A percentile compares a stretch with the other conserved stretches of the same genome.
phyloP scores from a whole-genome alignment of 2,888 invertebrate genomes.

The Elegia similella region DNA sequence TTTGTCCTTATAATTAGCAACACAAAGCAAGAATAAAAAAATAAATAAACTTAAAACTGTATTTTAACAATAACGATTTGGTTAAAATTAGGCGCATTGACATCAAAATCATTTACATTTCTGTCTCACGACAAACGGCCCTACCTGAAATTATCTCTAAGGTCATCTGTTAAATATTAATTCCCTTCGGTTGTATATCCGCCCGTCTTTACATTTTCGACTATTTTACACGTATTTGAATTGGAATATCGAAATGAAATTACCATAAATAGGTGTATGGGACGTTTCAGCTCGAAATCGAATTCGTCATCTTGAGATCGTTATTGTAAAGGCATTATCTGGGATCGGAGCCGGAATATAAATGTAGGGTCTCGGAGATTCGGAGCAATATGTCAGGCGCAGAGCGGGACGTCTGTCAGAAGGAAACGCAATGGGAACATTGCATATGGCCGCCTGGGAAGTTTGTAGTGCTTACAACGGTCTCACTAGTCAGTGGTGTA shows the following conservation, averaged over 20 bases:
- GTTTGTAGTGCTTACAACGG: neutral
- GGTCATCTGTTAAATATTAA: conserved; percentile 29
- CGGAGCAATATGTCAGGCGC: conserved; percentile 68
- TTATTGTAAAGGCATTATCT: conserved; percentile 77
- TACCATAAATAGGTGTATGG: conserved; percentile 50
- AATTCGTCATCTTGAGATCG: conserved; percentile 65
- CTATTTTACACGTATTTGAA: conserved; percentile 29
- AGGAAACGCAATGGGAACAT: neutral
- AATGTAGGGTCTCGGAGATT: conserved; percentile 60
- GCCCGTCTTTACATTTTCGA: conserved; percentile 19
- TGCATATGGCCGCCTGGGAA: conserved; percentile 7
- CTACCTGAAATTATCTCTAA: conserved; percentile 19
- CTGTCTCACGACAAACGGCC: neutral
- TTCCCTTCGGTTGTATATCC: conserved; percentile 21
- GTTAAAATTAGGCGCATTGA: neutral
- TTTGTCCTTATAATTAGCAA: too few species aligned
- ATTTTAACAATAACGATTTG: neutral
- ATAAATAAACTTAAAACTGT: neutral
- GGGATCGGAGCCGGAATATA: conserved; percentile 66
- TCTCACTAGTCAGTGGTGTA: neutral
- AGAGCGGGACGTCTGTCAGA: conserved; percentile 36
- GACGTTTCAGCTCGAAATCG: conserved; percentile 56
- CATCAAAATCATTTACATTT: conserved; percentile 1
- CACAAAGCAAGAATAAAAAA: too few species aligned
- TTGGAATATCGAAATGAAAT: conserved; percentile 38